A percentile compares a stretch with the other conserved stretches of the same genome.
These are phyloP conservation scores for Malurus cyaneus DNA, from an alignment of 2,113 vertebrate species.

Conservation along the genomic window DNA sequence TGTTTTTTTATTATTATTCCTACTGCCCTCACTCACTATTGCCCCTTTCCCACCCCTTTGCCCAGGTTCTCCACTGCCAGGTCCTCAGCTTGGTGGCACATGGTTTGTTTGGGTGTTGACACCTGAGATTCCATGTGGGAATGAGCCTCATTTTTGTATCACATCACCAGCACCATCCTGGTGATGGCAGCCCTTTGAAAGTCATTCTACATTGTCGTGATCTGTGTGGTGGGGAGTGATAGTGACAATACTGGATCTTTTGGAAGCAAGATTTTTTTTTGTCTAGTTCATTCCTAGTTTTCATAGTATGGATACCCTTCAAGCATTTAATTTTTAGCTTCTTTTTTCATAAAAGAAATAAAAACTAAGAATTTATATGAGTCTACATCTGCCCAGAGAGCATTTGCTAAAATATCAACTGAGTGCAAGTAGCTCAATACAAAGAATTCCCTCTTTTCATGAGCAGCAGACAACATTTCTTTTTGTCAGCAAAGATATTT, in stretches of 20 bases:
- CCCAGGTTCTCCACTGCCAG: neutral
- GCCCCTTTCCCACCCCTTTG: too few relatives aligned
- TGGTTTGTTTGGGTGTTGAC: neutral
- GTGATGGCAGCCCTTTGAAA: neutral
- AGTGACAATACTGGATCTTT: neutral
- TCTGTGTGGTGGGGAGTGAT: neutral
- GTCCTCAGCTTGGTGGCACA: fast-evolving
- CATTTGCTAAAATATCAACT: neutral
- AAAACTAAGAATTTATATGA: neutral
- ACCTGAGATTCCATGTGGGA: neutral
- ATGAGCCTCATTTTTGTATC: neutral
- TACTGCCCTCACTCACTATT: neutral
- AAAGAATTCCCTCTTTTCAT: neutral
- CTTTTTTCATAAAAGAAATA: neutral
- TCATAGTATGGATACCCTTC: neutral
- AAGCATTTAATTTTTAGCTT: neutral
- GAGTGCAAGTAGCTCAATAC: neutral
- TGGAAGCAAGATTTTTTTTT: neutral
- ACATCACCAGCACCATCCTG: neutral
- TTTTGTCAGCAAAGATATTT: slow-evolving; percentile 25
- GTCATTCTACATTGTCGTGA: neutral
- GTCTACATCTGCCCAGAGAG: neutral
- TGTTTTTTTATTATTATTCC: fast-evolving
- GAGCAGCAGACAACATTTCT: neutral
- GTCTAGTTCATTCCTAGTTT: neutral